Conservation (phyloP, 30 jellyfish, hydroid and myxozoan species). For the Morbakka virulenta region DNA sequence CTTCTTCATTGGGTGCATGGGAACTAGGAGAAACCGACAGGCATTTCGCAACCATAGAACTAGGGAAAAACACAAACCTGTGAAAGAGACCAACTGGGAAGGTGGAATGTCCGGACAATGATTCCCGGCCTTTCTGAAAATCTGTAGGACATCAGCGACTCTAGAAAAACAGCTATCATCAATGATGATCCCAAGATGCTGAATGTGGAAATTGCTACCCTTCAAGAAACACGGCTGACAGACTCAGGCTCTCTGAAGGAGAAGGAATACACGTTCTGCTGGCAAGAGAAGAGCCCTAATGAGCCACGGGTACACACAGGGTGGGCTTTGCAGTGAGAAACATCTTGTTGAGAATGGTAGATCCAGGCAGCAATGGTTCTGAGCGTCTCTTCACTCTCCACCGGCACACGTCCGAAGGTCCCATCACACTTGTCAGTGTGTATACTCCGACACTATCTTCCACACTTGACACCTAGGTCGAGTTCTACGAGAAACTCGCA, state of each 20-base stretch:
- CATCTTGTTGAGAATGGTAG: neutral
- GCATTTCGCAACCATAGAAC: neutral
- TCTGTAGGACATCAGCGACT: neutral
- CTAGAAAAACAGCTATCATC: neutral
- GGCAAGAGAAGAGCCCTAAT: neutral
- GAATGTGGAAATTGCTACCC: neutral
- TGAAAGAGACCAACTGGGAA: neutral
- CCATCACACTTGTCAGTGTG: neutral
- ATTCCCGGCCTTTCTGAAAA: neutral
- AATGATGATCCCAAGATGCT: neutral
- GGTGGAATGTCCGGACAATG: neutral
- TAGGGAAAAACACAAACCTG: neutral
- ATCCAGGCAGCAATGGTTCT: neutral
- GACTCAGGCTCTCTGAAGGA: neutral
- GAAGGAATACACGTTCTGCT: neutral
- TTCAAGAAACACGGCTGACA: conserved; percentile 1
- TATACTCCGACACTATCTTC: conserved; percentile 18
- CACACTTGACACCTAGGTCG: neutral
- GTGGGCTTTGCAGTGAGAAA: conserved; percentile 9
- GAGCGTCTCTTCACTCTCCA: conserved; percentile 1
- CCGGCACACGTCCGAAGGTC: neutral
- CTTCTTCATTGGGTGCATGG: neutral
- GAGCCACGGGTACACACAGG: neutral
- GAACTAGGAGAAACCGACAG: neutral
- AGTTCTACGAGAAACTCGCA: conserved; percentile 24